A percentile compares a stretch with the other conserved stretches of the same genome.
Evolutionary conservation across 2,113 vertebrate genomes (phyloP).

Genomic region (Asarcornis scutulata): DNA sequence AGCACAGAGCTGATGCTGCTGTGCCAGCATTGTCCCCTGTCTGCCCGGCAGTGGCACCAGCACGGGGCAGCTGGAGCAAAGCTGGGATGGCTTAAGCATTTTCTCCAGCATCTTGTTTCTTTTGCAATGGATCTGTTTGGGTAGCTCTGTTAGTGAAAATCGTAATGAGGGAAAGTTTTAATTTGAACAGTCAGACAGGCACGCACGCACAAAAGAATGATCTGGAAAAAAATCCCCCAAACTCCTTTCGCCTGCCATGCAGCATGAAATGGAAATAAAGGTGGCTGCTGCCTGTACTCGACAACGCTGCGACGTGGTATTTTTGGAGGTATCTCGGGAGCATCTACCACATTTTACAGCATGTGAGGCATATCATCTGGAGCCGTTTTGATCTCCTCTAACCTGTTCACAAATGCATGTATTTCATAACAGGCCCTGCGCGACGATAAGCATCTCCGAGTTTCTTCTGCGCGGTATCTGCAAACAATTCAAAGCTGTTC

Average conservation of each 20-base stretch:
- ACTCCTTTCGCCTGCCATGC: neutral
- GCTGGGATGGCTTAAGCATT: neutral
- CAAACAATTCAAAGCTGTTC: constrained; percentile 79
- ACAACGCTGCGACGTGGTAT: neutral
- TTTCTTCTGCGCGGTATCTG: constrained; percentile 66
- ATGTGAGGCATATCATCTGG: constrained; percentile 54
- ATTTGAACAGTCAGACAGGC: neutral
- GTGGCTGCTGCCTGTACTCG: constrained; percentile 27
- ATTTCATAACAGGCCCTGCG: constrained; percentile 66
- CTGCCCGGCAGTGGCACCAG: rapidly evolving
- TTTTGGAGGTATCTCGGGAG: constrained; percentile 46
- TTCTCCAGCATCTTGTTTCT: neutral
- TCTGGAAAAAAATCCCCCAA: constrained; percentile 54
- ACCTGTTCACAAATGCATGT: constrained; percentile 51
- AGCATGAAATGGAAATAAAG: constrained; percentile 58
- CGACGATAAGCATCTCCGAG: constrained; percentile 75
- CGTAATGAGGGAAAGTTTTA: neutral
- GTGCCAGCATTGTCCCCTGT: rapidly evolving
- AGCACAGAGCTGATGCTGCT: rapidly evolving
- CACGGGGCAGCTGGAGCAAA: neutral
- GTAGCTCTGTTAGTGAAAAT: neutral
- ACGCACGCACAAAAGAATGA: neutral
- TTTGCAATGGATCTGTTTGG: neutral
- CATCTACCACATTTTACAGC: constrained; percentile 62
- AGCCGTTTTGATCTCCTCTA: constrained; percentile 63